These are phyloP conservation scores for Psix sp. DNA, from an alignment of 1,140 invertebrate species.

Conservation along the genomic window DNA sequence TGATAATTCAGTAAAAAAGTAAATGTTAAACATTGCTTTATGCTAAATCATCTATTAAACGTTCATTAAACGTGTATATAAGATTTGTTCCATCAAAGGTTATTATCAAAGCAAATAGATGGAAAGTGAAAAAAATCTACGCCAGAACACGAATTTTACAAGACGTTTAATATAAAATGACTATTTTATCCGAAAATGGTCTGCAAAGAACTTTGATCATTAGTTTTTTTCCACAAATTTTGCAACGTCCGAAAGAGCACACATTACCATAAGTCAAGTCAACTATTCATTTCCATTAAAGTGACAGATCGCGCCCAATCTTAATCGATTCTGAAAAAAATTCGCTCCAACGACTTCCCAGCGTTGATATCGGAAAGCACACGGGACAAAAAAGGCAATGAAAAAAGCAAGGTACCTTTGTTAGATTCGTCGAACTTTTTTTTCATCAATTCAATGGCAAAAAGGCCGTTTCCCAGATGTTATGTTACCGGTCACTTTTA, in stretches of 20 bases:
- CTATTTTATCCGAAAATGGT: too few relatives aligned
- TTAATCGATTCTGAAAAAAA: constrained; percentile 37
- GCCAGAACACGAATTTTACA: too few relatives aligned
- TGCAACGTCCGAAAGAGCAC: constrained; percentile 1
- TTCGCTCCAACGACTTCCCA: constrained; percentile 26
- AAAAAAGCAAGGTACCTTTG: constrained; percentile 24
- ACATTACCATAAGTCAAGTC: constrained; percentile 6
- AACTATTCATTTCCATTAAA: constrained; percentile 24
- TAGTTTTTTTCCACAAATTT: too few relatives aligned
- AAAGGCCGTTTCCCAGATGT: constrained; percentile 44
- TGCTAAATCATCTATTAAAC: too few relatives aligned
- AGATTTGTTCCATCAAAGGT: too few relatives aligned
- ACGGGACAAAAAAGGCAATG: constrained; percentile 3
- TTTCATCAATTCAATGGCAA: constrained; percentile 31
- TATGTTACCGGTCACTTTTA: constrained; percentile 32
- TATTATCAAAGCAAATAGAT: too few relatives aligned
- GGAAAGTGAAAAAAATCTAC: too few relatives aligned
- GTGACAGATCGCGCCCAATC: constrained; percentile 2
- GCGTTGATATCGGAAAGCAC: constrained; percentile 15
- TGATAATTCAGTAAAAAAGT: too few relatives aligned
- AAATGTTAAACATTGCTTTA: too few relatives aligned
- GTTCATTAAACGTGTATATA: too few relatives aligned
- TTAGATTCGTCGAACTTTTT: constrained; percentile 46
- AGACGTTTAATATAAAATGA: too few relatives aligned
- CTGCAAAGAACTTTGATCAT: constrained; percentile 1